Evolutionary conservation across 2,113 vertebrate species (phyloP).

Genomic region (Indicator maculatus): DNA sequence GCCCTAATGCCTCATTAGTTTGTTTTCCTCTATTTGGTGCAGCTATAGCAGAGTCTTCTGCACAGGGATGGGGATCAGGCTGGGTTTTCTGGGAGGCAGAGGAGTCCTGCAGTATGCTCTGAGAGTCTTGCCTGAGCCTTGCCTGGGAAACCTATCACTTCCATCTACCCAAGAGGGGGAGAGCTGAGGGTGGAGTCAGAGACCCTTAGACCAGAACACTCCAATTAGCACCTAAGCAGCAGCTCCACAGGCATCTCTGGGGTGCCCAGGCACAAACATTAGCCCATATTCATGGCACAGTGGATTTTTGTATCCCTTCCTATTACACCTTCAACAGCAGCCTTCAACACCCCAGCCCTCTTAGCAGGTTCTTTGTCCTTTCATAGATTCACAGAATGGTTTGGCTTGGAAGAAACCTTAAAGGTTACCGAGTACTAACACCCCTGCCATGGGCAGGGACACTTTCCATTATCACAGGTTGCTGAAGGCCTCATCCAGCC

Average conservation of each 20-base stretch:
- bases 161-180: neutral
- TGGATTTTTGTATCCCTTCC: neutral
- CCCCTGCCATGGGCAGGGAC: no score
- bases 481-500: no score
- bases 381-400: neutral
- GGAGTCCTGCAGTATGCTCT: neutral
- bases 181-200: neutral
- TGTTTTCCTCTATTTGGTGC: conserved; percentile 63
- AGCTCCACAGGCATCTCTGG: neutral
- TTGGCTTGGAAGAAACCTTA: no score
- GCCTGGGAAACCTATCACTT: neutral
- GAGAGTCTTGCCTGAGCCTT: neutral
- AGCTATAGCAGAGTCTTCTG: conserved; percentile 21
- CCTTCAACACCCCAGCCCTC: neutral
- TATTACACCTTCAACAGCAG: neutral
- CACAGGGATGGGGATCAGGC: neutral
- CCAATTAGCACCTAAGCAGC: neutral
- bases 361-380: neutral
- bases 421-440: no score
- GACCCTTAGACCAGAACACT: no score
- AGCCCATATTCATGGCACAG: neutral
- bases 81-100: neutral
- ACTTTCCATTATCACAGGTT: no score
- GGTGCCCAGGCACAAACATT: neutral
- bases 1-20: conserved; percentile 70